These are phyloP conservation scores for Todus mexicanus DNA, from an alignment of 2,797 vertebrate species.

Conservation along the genomic window DNA sequence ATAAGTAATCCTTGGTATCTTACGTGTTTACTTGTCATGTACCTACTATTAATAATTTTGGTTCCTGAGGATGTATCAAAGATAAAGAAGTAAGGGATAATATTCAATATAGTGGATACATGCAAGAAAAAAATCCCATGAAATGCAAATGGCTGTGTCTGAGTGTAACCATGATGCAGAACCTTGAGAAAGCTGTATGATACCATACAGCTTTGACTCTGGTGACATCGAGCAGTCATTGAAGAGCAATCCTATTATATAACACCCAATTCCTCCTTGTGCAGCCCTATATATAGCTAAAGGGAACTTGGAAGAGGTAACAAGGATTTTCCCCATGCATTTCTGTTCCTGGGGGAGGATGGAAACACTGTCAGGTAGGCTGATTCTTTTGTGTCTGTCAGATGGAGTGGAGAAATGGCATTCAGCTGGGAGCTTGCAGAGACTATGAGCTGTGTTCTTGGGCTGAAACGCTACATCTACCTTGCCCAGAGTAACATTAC, in stretches of 20 bases:
- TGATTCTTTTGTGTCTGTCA: not conserved
- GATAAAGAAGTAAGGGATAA: not conserved
- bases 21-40: not conserved
- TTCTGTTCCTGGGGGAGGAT: not conserved
- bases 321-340: not conserved
- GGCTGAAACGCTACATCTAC: not conserved
- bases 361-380: not conserved
- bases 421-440: not conserved
- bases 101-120: not conserved
- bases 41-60: not conserved
- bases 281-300: not conserved
- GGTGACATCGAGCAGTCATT: not conserved
- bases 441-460: not conserved
- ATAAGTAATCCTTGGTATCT: not conserved
- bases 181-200: not conserved
- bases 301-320: not conserved
- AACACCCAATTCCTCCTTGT: not conserved
- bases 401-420: rapidly evolving
- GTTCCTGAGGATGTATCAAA: not conserved
- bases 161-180: not conserved
- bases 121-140: not conserved
- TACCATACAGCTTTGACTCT: not conserved
- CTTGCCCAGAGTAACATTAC: not conserved
- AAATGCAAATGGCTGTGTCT: not conserved
- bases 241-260: not conserved